These are phyloP conservation scores for Barypeithes pellucidus DNA, from an alignment of 2,888 invertebrate genomes.

Conservation along the genomic window DNA sequence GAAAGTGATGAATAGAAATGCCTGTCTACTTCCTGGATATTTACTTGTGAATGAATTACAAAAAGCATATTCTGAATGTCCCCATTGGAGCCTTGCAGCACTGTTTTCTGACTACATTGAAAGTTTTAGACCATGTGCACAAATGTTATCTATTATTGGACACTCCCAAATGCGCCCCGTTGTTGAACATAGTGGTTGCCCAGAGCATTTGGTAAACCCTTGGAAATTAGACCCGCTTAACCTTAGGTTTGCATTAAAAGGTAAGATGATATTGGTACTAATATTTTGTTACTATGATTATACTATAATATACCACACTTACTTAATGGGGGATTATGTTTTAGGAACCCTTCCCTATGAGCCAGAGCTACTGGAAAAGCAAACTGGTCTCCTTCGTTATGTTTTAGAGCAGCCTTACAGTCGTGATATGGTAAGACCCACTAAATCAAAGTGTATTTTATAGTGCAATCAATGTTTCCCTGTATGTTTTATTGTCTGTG, in stretches of 20 bases:
- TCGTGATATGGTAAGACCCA: conserved; percentile 83
- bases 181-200: conserved; percentile 93
- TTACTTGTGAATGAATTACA: conserved; percentile 96
- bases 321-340: conserved; percentile 14
- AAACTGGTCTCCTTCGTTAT: conserved; percentile 89
- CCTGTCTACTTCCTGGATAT: conserved; percentile 93
- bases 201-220: conserved; percentile 91
- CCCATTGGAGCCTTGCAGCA: conserved; percentile 94
- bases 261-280: conserved; percentile 38
- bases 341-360: conserved; percentile 87
- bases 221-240: conserved; percentile 94
- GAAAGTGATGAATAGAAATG: conserved; percentile 93
- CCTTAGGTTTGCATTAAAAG: conserved; percentile 79
- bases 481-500: too few species aligned
- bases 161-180: conserved; percentile 94
- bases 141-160: conserved; percentile 95
- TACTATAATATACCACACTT: too few species aligned
- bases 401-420: conserved; percentile 96
- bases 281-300: not conserved
- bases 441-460: not conserved
- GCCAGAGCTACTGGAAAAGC: conserved; percentile 89
- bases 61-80: conserved; percentile 87
- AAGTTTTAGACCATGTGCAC: conserved; percentile 93
- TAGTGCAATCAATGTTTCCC: too few species aligned
- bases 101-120: conserved; percentile 92